Conservation (phyloP, 2,113 vertebrate species). For the rat (Rattus norvegicus) region DNA sequence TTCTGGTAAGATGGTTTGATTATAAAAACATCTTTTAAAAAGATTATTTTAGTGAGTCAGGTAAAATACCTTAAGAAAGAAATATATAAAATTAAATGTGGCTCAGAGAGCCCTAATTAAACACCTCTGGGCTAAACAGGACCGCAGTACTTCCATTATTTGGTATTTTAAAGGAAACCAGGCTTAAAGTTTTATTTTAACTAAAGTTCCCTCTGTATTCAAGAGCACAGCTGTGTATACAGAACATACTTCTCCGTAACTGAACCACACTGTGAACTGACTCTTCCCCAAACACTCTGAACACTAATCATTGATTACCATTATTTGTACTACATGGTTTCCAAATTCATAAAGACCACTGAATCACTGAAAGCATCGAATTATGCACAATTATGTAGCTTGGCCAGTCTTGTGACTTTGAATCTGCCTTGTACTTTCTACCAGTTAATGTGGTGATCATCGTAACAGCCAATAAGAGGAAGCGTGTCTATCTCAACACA, state of each 20-base stretch:
- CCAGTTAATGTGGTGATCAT: background rate
- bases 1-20: background rate
- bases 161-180: constrained; percentile 39
- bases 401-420: background rate
- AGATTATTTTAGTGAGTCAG: background rate
- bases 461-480: background rate
- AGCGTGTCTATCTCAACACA: background rate
- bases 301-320: constrained; percentile 15
- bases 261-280: background rate
- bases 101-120: background rate
- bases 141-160: constrained; percentile 13
- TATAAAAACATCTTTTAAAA: background rate
- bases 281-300: background rate
- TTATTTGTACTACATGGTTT: background rate
- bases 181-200: constrained; percentile 38
- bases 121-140: background rate
- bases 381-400: background rate
- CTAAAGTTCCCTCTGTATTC: background rate
- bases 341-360: constrained; percentile 10
- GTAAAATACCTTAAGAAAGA: constrained; percentile 18
- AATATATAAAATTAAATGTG: background rate
- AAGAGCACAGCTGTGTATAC: background rate
- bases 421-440: background rate
- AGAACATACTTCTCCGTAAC: constrained; percentile 16
- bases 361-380: background rate